These are phyloP conservation scores for Pollenia labialis DNA, from an alignment of 2,888 invertebrate genomes.

Conservation along the genomic window DNA sequence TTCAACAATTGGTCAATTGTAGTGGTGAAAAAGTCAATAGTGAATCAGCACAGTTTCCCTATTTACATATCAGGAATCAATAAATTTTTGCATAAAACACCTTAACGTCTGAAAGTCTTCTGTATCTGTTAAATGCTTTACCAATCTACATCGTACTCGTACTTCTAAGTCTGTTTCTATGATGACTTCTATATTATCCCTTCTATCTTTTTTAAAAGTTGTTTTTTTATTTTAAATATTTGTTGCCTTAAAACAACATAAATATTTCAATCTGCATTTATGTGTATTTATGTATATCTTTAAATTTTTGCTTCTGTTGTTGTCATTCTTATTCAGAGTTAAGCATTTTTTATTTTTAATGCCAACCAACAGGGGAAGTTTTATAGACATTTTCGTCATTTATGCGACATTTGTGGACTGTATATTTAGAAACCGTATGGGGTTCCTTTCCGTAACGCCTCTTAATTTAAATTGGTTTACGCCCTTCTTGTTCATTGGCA, in stretches of 20 bases:
- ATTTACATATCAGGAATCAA: too few species aligned
- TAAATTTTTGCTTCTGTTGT: constrained; percentile 46
- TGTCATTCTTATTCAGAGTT: constrained; percentile 32
- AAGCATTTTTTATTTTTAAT: constrained; percentile 6
- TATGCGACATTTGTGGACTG: constrained; percentile 72
- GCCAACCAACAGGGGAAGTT: constrained; percentile 66
- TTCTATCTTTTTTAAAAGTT: not conserved
- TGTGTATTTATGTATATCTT: constrained; percentile 47
- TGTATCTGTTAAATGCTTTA: constrained; percentile 32
- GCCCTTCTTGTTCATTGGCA: constrained; percentile 72
- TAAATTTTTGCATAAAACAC: not conserved
- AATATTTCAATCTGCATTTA: constrained; percentile 72
- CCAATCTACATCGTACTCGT: constrained; percentile 2
- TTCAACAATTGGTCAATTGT: too few species aligned
- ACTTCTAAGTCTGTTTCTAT: constrained; percentile 38
- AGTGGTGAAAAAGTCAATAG: too few species aligned
- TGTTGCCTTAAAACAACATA: constrained; percentile 64
- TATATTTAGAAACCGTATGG: constrained; percentile 71
- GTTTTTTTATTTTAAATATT: constrained; percentile 30
- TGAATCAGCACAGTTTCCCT: too few species aligned
- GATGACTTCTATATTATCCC: constrained; percentile 49
- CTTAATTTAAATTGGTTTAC: constrained; percentile 73
- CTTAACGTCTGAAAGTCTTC: not conserved
- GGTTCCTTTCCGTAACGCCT: constrained; percentile 72
- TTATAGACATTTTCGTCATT: constrained; percentile 72